These are phyloP conservation scores for Myrmophylax atrothorax DNA, from an alignment of 2,113 vertebrate genomes.

Conservation along the genomic window DNA sequence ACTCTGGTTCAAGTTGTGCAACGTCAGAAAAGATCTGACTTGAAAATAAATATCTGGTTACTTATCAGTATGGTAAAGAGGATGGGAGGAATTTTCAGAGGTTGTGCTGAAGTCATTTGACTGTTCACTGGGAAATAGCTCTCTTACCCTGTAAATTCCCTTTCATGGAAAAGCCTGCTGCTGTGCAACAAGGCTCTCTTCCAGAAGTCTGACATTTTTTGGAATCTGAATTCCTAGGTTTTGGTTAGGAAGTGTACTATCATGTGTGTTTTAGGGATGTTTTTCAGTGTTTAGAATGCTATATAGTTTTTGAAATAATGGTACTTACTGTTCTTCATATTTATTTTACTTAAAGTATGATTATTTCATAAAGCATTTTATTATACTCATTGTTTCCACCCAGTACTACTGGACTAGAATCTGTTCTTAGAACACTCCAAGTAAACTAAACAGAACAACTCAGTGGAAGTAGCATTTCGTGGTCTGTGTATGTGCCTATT, in stretches of 20 bases:
- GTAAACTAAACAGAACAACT: background rate
- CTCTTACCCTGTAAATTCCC: background rate
- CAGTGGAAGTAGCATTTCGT: background rate
- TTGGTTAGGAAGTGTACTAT: background rate
- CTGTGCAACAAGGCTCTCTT: background rate
- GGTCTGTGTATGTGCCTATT: background rate
- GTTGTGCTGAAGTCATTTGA: background rate
- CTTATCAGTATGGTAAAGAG: background rate
- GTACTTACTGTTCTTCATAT: background rate
- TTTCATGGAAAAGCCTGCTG: background rate
- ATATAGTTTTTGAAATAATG: background rate
- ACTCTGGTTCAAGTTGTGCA: background rate
- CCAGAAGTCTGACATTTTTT: background rate
- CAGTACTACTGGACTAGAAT: background rate
- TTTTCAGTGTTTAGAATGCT: background rate
- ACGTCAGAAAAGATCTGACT: background rate
- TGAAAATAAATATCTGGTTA: background rate
- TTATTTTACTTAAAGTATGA: background rate
- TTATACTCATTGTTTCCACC: background rate
- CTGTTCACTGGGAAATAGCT: background rate
- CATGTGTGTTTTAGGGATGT: background rate
- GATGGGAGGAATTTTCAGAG: background rate
- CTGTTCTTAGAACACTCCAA: background rate
- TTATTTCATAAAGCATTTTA: background rate
- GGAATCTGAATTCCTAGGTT: background rate